These are phyloP conservation scores for Syndactyla subalaris DNA, from an alignment of 2,797 vertebrate species.

Conservation along the genomic window DNA sequence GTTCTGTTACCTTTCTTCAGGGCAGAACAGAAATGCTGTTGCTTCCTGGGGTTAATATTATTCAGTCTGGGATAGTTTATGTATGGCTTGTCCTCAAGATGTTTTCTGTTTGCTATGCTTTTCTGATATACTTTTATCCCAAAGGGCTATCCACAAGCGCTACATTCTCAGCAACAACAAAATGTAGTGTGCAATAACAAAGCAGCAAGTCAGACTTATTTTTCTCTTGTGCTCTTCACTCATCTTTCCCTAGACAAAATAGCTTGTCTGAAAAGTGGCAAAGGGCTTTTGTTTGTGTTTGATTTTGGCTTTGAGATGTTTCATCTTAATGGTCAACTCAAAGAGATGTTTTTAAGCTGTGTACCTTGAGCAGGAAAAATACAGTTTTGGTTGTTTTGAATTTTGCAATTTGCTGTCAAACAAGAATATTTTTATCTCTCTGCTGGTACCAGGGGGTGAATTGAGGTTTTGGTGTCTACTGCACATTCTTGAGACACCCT, in stretches of 20 bases:
- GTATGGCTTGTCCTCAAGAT: not conserved
- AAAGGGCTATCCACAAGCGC: not conserved
- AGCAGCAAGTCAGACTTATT: not conserved
- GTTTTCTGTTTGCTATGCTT: not conserved
- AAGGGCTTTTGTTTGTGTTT: not conserved
- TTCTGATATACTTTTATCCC: not conserved
- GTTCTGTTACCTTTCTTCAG: not conserved
- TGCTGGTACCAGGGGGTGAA: not conserved
- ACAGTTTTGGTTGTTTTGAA: not conserved
- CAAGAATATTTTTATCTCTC: not conserved
- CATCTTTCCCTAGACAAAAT: conserved; percentile 8
- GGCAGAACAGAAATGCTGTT: not conserved
- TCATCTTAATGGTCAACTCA: not conserved
- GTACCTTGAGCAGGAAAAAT: not conserved
- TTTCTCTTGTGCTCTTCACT: not conserved
- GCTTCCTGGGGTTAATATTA: not conserved
- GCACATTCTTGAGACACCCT: not conserved
- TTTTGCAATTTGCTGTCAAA: not conserved
- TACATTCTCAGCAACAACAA: not conserved
- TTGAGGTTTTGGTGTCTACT: not conserved
- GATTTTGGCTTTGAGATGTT: not conserved
- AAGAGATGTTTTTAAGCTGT: not conserved
- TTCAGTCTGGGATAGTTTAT: not conserved
- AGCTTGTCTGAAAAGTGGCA: not conserved
- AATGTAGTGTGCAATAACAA: not conserved